Base-by-base conservation (phyloP, 2,797 vertebrate genomes). In the Ara ararauna region DNA sequence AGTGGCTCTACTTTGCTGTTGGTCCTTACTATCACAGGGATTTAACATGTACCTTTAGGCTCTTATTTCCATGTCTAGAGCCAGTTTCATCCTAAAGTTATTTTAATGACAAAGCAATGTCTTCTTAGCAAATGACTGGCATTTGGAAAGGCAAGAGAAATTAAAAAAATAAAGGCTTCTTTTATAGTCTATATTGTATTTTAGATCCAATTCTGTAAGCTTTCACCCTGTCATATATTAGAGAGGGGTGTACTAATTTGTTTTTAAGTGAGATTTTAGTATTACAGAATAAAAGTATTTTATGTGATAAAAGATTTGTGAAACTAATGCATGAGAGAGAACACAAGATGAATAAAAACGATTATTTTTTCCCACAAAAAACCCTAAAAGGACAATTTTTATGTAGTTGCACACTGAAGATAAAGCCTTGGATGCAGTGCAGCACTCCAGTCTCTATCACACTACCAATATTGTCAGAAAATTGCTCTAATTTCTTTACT, bases 381-480 rank as follows among this genome's bases (percentile, higher is more conserved):
- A 3, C 30, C 22, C 11, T 75, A 30, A 65, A 86, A 65, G 50
- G 8, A 11, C 9, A n/a, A 36, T 56, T 29, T 82, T 87, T 58
- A 17, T 81, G 16, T 67, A 17, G 30, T 64, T 75, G 21, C 27
- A 21, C 12, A 26, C 10, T 26, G 30, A 13, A 50, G 29, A 58
- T 71, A 76, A 61, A 58, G 1, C 18, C 16, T 81, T 7, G 3
- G 11, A 44, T 79, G 36, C 42, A 60, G 21, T 38, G 34, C 38
- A 85, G 38, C 79, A 32, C 40, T 85, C 29, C 45, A 70, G 11
- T 62, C 34, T 80, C 53, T 75, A 64, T 85, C 67, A 81, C 44
- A 34, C 38, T 29, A 58, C 19, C 23, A 74, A 79, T 70, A 91
- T 22, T 93, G 62, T 86, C 91, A 95, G 53, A 94, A 85, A 72